Evolutionary conservation across 2,113 vertebrate species (phyloP), one percentile per base, ranked within the genome.

Genomic region (Eolophus roseicapilla): DNA sequence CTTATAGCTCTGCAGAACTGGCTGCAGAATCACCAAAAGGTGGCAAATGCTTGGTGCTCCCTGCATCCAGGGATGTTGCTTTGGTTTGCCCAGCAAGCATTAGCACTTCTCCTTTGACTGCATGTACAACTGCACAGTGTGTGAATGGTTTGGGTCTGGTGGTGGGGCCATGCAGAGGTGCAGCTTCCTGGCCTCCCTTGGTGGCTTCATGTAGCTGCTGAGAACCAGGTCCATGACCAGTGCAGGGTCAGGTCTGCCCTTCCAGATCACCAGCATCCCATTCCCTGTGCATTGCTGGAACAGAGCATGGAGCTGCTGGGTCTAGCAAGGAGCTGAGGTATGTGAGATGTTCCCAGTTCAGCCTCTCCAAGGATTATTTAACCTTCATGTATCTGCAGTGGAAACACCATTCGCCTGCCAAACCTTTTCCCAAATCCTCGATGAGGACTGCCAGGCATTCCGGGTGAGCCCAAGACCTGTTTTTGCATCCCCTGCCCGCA

Each of bases 91-190:
- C 31, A 15, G 41, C 29, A 57, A 7, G 6, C 3, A 0, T 39
- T 78, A 35, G 37, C 16, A 1, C 71, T 85, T 64, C 69, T 67
- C 19, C 9, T 1, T 4, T 8, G 29, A 2, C 4, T 18, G 10
- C 2, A 0, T 3, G 31, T 55, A 17, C 3, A 3, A 28, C 33
- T 0, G 0, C 13, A 1, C 2, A 5, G 25, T 0, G 3, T 44
- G 60, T 0, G 2, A 27, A 6, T 31, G n/a, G 65, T 43, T 82
- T n/a, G 65, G 24, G 4, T 41, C 24, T 73, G 74, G 19, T 3
- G 2, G 10, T 13, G 10, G 44, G 75, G 18, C 83, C 35, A 1
- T 10, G 44, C 74, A 78, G 88, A 59, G 75, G 27, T 71, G 49
- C 64, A 82, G 52, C 82, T 67, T 75, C 70, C 50, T n/a, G 84